phyloP scores from a whole-genome alignment of 2,888 invertebrate species.

The Dynastes maya region DNA sequence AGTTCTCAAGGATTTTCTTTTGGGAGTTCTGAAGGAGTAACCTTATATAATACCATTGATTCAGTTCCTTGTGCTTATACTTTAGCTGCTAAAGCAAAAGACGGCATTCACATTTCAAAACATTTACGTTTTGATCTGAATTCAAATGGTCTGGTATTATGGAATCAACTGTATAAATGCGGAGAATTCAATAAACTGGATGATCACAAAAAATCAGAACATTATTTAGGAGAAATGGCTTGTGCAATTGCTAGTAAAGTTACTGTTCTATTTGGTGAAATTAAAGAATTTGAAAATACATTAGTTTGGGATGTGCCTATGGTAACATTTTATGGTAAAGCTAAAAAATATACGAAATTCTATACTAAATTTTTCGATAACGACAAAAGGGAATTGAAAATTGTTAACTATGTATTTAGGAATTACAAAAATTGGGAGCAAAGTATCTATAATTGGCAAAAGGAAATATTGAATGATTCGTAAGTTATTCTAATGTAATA shows the following conservation, averaged over 20 bases:
- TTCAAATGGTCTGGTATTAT: conserved; percentile 79
- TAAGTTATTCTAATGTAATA: conserved; percentile 65
- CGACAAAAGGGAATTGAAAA: conserved; percentile 80
- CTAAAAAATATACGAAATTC: conserved; percentile 80
- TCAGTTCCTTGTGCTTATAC: conserved; percentile 81
- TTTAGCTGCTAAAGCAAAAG: conserved; percentile 73
- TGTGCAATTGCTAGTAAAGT: conserved; percentile 81
- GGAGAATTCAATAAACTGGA: conserved; percentile 75
- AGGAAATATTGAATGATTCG: conserved; percentile 84
- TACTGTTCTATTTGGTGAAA: conserved; percentile 73
- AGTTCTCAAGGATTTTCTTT: conserved; percentile 74
- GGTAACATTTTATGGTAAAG: conserved; percentile 83
- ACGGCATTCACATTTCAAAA: conserved; percentile 74
- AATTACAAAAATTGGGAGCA: conserved; percentile 87
- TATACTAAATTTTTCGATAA: conserved; percentile 89
- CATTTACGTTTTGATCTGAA: conserved; percentile 80
- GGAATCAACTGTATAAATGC: conserved; percentile 82
- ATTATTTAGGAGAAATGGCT: conserved; percentile 66
- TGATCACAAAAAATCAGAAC: conserved; percentile 60
- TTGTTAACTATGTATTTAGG: conserved; percentile 85
- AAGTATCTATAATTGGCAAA: conserved; percentile 90
- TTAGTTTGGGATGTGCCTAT: conserved; percentile 95
- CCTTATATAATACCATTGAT: conserved; percentile 79
- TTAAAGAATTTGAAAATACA: conserved; percentile 78
- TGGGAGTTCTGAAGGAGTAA: conserved; percentile 74